Conservation (phyloP, 1,140 invertebrate genomes). For the Calliphora vicina region DNA sequence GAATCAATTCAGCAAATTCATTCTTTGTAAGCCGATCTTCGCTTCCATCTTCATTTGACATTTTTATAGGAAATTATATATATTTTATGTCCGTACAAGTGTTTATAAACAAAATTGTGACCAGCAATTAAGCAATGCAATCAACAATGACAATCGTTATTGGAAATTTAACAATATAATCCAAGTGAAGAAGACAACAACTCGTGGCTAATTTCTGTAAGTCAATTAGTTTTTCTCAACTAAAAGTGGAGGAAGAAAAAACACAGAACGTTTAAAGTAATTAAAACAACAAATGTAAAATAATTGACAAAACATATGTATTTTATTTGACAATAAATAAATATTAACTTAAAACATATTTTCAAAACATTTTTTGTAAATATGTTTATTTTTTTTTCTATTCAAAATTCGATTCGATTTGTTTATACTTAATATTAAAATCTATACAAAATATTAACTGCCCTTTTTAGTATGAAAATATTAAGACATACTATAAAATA, state of each 20-base stretch:
- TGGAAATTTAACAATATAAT: neutral
- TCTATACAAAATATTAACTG: too few relatives aligned
- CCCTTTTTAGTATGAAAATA: too few relatives aligned
- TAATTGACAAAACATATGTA: neutral
- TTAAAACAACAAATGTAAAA: neutral
- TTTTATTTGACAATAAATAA: neutral
- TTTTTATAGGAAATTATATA: neutral
- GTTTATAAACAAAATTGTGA: neutral
- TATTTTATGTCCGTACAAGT: neutral
- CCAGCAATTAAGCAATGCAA: neutral
- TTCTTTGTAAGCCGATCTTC: neutral
- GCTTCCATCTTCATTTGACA: neutral
- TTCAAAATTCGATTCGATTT: too few relatives aligned
- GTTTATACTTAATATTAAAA: too few relatives aligned
- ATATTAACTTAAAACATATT: too few relatives aligned
- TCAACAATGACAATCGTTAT: neutral
- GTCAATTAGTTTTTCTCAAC: conserved; percentile 23
- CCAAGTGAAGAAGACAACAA: neutral
- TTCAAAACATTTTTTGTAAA: too few relatives aligned
- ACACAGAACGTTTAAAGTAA: neutral
- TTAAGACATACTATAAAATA: too few relatives aligned
- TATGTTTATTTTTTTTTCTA: too few relatives aligned
- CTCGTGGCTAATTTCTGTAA: neutral
- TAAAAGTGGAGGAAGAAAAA: conserved; percentile 22
- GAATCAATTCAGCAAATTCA: conserved; percentile 21